Percentiles rank a stretch among this genome's conserved stretches.
phyloP scores from a whole-genome alignment of 2,797 vertebrate species.

The Loriculus beryllinus region DNA sequence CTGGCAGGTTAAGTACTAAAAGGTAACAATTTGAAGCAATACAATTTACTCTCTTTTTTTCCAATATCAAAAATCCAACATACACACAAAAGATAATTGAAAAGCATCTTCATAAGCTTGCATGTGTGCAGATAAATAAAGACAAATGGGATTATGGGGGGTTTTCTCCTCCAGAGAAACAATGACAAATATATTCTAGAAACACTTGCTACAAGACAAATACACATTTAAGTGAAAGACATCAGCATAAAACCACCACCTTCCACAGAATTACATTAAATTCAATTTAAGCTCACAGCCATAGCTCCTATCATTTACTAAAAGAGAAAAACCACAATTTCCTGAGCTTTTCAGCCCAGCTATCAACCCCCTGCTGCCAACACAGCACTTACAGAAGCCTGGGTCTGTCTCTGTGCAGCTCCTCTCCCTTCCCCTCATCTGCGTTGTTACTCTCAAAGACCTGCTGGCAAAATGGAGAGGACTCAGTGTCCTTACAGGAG shows the following conservation, averaged over 20 bases:
- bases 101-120: background rate
- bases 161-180: background rate
- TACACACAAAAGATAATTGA: background rate
- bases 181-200: background rate
- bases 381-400: slow-evolving; percentile 33
- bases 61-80: background rate
- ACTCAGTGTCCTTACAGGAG: background rate
- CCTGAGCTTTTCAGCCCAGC: background rate
- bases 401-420: slow-evolving; percentile 18
- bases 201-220: background rate
- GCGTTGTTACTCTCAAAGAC: slow-evolving; percentile 18
- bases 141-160: background rate
- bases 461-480: background rate
- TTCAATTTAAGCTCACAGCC: background rate
- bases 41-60: background rate
- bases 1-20: background rate
- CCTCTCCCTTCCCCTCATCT: slow-evolving; percentile 31
- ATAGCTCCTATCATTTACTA: background rate
- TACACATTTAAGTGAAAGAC: background rate
- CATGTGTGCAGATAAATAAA: background rate
- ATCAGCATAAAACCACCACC: background rate
- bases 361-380: background rate
- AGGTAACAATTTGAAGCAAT: background rate
- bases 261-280: background rate
- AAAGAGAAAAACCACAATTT: background rate